phyloP scores from a whole-genome alignment of 2,797 vertebrate species.

The Enoplosus armatus region DNA sequence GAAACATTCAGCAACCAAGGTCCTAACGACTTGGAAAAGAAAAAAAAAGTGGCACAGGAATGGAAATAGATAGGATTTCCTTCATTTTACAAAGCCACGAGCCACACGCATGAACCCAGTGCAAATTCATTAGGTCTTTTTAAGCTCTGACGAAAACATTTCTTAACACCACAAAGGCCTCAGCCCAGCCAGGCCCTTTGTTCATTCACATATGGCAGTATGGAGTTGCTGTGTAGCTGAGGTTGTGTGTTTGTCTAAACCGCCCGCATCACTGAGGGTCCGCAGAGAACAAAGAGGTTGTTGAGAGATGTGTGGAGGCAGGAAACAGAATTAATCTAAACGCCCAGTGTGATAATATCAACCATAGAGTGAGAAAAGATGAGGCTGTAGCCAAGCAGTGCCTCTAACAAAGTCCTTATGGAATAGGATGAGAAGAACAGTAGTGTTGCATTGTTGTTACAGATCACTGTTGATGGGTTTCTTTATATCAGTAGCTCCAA shows the following conservation, averaged over 20 bases:
- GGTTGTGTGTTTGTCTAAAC: conserved; percentile 90
- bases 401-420: conserved; percentile 87
- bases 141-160: conserved; percentile 95
- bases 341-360: conserved; percentile 90
- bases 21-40: conserved; percentile 82
- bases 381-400: conserved; percentile 88
- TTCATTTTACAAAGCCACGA: conserved; percentile 91
- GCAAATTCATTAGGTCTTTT: conserved; percentile 94
- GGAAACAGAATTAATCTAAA: conserved; percentile 91
- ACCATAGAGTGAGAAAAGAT: conserved; percentile 86
- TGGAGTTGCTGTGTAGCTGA: conserved; percentile 86
- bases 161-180: conserved; percentile 93
- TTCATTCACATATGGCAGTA: conserved; percentile 92
- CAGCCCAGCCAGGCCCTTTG: conserved; percentile 86
- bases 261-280: conserved; percentile 86
- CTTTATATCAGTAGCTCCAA: conserved; percentile 70
- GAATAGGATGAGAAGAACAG: conserved; percentile 85
- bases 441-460: conserved; percentile 61
- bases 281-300: conserved; percentile 90
- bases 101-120: conserved; percentile 90
- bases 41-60: conserved; percentile 85
- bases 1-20: conserved; percentile 78
- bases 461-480: conserved; percentile 44
- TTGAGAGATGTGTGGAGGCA: conserved; percentile 88
- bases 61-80: conserved; percentile 91